Conservation (phyloP, 35 echinoderm and acorn worm species). For the Ophiothrix spiculata region DNA sequence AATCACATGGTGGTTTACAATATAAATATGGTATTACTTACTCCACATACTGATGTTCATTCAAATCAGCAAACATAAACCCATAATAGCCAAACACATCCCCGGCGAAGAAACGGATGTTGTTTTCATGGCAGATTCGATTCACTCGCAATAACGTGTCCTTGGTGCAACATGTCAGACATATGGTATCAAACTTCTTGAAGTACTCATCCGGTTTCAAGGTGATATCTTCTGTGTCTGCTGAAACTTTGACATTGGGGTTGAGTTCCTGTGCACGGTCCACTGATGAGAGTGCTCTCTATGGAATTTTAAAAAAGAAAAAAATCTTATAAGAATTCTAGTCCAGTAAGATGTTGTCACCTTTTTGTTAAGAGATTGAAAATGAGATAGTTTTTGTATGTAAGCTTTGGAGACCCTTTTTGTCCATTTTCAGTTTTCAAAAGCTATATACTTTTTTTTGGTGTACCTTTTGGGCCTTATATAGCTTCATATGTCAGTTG, state of each 20-base stretch:
- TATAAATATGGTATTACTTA: slow-evolving; percentile 70
- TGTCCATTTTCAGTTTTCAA: no score
- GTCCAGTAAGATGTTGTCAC: neutral
- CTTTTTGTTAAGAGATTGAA: neutral
- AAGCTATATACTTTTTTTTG: no score
- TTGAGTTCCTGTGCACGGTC: slow-evolving; percentile 87
- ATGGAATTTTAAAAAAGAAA: neutral
- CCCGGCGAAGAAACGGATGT: slow-evolving; percentile 84
- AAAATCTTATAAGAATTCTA: neutral
- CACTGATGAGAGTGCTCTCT: slow-evolving; percentile 89
- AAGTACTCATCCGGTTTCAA: slow-evolving; percentile 81
- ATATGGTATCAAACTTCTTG: slow-evolving; percentile 89
- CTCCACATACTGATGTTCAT: slow-evolving; percentile 97
- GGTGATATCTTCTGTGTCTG: slow-evolving; percentile 52
- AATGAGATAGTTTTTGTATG: neutral
- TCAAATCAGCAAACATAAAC: slow-evolving; percentile 79
- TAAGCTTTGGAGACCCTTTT: no score
- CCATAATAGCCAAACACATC: slow-evolving; percentile 92
- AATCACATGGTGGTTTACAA: neutral
- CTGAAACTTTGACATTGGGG: slow-evolving; percentile 72
- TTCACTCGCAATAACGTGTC: slow-evolving; percentile 78
- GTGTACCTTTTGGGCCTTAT: no score
- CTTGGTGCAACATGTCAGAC: slow-evolving; percentile 71
- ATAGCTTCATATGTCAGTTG: no score
- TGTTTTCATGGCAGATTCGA: slow-evolving; percentile 79